Base-by-base conservation (phyloP, 1,140 invertebrate genomes). In the Nixonia krombeini region DNA sequence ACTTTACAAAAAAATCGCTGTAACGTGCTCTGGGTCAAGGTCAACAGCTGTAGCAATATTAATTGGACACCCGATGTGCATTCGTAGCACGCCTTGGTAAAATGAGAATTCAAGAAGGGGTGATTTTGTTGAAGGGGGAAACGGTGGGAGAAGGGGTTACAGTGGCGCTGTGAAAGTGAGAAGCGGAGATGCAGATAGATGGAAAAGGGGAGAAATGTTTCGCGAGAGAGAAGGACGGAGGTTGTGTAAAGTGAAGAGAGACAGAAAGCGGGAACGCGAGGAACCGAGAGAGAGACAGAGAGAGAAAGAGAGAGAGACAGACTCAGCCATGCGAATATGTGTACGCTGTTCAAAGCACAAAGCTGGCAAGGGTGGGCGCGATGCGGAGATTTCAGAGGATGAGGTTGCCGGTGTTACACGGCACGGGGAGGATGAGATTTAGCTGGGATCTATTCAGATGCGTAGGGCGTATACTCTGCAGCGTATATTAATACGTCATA, bases 401-500 rank as follows among this genome's bases (percentile, higher is more conserved):
- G 28, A 16, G 12, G 37, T 45, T 45, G 61, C 49, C 31, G 57
- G 50, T 58, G 51, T 68, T 70, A 55, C 47, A 46, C 46, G 50
- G 52, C 37, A 29, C 44, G 57, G 53, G 45, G 59, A 67, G 72
- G 52, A 56, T 46, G 74, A 62, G 50, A 72, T 74, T 72, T 62
- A 62, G 42, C 29, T 25, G 61, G 69, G 61, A 73, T 75, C 67
- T 69, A 78, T 78, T 76, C 61, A 78, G 56, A 66, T 66, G 49
- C 62, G 62, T 42, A 35, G 40, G 53, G 65, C 53, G 44, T 70
- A 58, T 42, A 70, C 40, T 46, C 12, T 49, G 33, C 64, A 42
- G 59, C 61, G 56, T 56, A 55, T 71, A 75, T 77, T 73, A 77
- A 74, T 74, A 70, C 63, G 66, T 75, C 61, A 67, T 79, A 77